These are phyloP conservation scores for Watersipora subatra DNA, from an alignment of 1,140 invertebrate genomes.

Conservation along the genomic window DNA sequence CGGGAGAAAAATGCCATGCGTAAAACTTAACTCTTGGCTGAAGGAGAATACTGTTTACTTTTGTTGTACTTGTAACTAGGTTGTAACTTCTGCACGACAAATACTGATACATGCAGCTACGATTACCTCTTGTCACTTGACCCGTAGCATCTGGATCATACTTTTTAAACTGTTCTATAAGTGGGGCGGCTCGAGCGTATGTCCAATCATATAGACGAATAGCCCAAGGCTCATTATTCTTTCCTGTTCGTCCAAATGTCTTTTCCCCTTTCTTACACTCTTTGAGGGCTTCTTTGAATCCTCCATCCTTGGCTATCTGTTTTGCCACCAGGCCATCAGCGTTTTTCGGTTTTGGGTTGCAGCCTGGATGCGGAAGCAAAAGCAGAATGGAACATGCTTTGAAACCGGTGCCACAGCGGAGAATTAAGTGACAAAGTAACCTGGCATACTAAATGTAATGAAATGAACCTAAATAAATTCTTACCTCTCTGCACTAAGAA, in stretches of 20 bases:
- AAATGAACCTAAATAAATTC: no score
- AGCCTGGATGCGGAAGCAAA: constrained; percentile 24
- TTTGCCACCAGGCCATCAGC: constrained; percentile 30
- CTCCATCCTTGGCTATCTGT: constrained; percentile 35
- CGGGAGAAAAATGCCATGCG: no score
- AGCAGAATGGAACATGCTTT: no score
- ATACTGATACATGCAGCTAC: no score
- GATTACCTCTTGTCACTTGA: constrained; percentile 15
- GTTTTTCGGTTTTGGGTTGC: constrained; percentile 41
- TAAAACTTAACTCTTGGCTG: no score
- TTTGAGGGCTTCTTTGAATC: constrained; percentile 36
- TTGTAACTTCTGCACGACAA: no score
- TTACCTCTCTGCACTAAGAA: constrained; percentile 37
- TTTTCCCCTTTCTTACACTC: constrained; percentile 39
- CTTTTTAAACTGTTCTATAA: constrained; percentile 27
- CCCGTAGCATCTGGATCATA: constrained; percentile 30
- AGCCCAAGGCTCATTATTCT: constrained; percentile 37
- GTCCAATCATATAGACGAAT: constrained; percentile 38
- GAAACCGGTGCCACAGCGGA: no score
- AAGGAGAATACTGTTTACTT: no score
- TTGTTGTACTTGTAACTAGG: no score
- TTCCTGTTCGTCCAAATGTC: constrained; percentile 32
- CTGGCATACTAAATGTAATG: no score
- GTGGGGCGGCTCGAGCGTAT: constrained; percentile 19
- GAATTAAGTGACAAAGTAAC: no score